A percentile compares a stretch with the other conserved stretches of the same genome.
Evolutionary conservation across 2,113 vertebrate genomes (phyloP).

Genomic region (Elanus axillaris): DNA sequence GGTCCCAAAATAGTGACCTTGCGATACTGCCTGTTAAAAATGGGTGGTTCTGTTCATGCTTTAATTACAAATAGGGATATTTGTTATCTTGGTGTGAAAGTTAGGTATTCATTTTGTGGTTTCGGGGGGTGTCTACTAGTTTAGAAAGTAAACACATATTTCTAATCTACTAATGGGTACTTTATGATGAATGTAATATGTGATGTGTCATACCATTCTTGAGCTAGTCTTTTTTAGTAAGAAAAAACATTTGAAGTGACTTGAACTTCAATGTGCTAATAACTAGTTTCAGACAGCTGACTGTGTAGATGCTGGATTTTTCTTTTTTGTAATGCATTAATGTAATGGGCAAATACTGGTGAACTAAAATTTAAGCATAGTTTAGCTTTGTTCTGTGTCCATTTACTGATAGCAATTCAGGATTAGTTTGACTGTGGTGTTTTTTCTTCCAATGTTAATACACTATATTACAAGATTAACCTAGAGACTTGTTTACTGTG

Average conservation of each 20-base stretch:
- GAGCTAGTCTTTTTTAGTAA: neutral
- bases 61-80: neutral
- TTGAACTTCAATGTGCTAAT: neutral
- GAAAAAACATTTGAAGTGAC: neutral
- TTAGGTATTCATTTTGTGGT: neutral
- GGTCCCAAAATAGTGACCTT: neutral
- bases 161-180: neutral
- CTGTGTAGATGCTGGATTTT: neutral
- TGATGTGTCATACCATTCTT: neutral
- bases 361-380: neutral
- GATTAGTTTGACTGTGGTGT: neutral
- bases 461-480: neutral
- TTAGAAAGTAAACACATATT: neutral
- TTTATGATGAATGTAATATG: neutral
- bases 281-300: neutral
- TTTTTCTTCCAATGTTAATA: neutral
- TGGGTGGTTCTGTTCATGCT: neutral
- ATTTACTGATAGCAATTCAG: neutral
- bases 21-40: neutral
- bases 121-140: neutral
- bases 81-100: neutral
- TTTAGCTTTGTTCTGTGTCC: neutral
- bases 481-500: neutral
- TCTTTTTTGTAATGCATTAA: neutral
- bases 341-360: neutral